Evolutionary conservation across 1,140 invertebrate genomes (phyloP).

Genomic region (Drosophila varians): DNA sequence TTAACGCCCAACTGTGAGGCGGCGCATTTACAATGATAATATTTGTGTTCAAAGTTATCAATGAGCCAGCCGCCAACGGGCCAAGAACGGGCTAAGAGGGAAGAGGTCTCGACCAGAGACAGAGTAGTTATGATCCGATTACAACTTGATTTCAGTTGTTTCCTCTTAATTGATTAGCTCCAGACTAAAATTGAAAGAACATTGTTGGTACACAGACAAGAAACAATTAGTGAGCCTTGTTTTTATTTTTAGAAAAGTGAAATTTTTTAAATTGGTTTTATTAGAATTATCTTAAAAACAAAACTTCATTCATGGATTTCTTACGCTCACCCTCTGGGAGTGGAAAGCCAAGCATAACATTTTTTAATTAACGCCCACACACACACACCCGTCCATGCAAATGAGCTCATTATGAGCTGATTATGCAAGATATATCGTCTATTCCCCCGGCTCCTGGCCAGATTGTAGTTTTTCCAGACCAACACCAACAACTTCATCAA

Average conservation of each 20-base stretch:
- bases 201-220: neutral
- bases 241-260: neutral
- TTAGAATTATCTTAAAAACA: neutral
- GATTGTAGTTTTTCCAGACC: slow-evolving; percentile 40
- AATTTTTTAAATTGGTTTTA: neutral
- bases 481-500: slow-evolving; percentile 23
- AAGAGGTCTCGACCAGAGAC: slow-evolving; percentile 2
- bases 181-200: slow-evolving; percentile 8
- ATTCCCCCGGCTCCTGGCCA: slow-evolving; percentile 21
- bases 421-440: slow-evolving; percentile 61
- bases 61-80: slow-evolving; percentile 55
- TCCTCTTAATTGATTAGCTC: slow-evolving; percentile 39
- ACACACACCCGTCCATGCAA: slow-evolving; percentile 57
- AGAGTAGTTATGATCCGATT: slow-evolving; percentile 21
- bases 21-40: slow-evolving; percentile 82
- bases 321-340: neutral
- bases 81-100: neutral
- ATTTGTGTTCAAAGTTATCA: slow-evolving; percentile 81
- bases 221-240: neutral
- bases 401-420: slow-evolving; percentile 74
- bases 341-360: slow-evolving; percentile 39
- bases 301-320: slow-evolving; percentile 1
- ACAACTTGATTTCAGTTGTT: slow-evolving; percentile 43
- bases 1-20: slow-evolving; percentile 82
- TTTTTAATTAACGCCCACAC: slow-evolving; percentile 50